A percentile compares a stretch with the other conserved stretches of the same genome.
Evolutionary conservation across 2,888 invertebrate genomes (phyloP).

Genomic region (Leptinotarsa juncta): DNA sequence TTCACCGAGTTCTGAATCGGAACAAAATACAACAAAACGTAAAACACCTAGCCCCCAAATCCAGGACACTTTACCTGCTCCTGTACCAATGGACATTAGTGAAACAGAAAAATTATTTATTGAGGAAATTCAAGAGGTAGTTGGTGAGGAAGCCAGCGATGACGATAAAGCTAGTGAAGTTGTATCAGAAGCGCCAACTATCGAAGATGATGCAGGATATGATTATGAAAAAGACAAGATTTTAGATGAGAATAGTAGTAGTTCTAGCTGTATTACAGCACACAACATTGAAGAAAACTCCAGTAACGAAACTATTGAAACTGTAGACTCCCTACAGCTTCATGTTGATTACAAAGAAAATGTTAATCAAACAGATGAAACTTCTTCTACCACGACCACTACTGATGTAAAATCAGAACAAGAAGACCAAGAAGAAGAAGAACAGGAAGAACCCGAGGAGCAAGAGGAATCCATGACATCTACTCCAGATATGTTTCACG

Average conservation of each 20-base stretch:
- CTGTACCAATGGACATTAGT: slow-evolving; percentile 40
- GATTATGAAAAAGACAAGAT: slow-evolving; percentile 50
- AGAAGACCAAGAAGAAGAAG: slow-evolving; percentile 31
- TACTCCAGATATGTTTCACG: slow-evolving; percentile 49
- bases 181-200: slow-evolving; percentile 47
- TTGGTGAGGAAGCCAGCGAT: slow-evolving; percentile 48
- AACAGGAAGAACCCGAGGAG: slow-evolving; percentile 39
- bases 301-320: slow-evolving; percentile 52
- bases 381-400: slow-evolving; percentile 51
- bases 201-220: slow-evolving; percentile 44
- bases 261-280: slow-evolving; percentile 47
- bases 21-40: slow-evolving; percentile 57
- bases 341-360: slow-evolving; percentile 52
- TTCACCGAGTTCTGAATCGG: slow-evolving; percentile 56
- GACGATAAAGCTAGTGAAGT: slow-evolving; percentile 52
- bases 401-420: slow-evolving; percentile 49
- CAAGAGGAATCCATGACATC: slow-evolving; percentile 51
- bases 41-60: slow-evolving; percentile 56
- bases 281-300: slow-evolving; percentile 52
- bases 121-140: slow-evolving; percentile 42
- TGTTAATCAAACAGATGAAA: slow-evolving; percentile 49
- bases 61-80: slow-evolving; percentile 39
- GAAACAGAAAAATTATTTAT: slow-evolving; percentile 45
- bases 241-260: slow-evolving; percentile 51
- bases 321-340: slow-evolving; percentile 54